These are phyloP conservation scores for Abrostola triplasia DNA, from an alignment of 2,888 invertebrate genomes.

Conservation along the genomic window DNA sequence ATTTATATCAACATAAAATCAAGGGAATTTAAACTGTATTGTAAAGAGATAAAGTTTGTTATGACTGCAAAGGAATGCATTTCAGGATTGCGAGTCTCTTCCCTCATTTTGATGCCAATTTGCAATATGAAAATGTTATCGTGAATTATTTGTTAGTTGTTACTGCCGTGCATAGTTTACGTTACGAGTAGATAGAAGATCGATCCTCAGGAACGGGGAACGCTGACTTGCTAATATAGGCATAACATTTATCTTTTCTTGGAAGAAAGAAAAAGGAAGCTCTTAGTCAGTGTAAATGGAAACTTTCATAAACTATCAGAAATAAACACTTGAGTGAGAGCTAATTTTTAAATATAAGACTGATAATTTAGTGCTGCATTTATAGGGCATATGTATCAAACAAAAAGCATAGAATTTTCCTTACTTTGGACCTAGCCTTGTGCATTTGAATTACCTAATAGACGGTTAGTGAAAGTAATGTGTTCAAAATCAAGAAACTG, in stretches of 20 bases:
- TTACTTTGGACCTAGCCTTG: too few relatives aligned
- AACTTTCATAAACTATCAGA: neutral
- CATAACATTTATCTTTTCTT: conserved; percentile 3
- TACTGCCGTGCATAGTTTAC: conserved; percentile 39
- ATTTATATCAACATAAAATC: conserved; percentile 24
- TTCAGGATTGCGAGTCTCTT: conserved; percentile 45
- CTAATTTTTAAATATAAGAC: too few relatives aligned
- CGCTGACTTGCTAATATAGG: neutral
- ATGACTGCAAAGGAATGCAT: conserved; percentile 19
- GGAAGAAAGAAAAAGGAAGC: neutral
- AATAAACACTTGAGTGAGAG: too few relatives aligned
- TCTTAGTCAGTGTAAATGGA: neutral
- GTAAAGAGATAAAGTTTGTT: conserved; percentile 27
- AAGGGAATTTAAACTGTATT: conserved; percentile 50
- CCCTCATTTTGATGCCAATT: conserved; percentile 66
- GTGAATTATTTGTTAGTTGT: conserved; percentile 50
- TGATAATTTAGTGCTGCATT: too few relatives aligned
- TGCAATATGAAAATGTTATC: conserved; percentile 65
- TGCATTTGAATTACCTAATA: too few relatives aligned
- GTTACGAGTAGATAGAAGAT: conserved; percentile 15
- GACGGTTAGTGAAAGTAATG: too few relatives aligned
- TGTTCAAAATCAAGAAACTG: too few relatives aligned
- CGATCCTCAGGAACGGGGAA: conserved; percentile 8
- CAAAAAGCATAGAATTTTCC: too few relatives aligned
- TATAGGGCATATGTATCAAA: too few relatives aligned